Conservation (phyloP, 2,797 vertebrate species). For the Sphenodon punctatus region DNA sequence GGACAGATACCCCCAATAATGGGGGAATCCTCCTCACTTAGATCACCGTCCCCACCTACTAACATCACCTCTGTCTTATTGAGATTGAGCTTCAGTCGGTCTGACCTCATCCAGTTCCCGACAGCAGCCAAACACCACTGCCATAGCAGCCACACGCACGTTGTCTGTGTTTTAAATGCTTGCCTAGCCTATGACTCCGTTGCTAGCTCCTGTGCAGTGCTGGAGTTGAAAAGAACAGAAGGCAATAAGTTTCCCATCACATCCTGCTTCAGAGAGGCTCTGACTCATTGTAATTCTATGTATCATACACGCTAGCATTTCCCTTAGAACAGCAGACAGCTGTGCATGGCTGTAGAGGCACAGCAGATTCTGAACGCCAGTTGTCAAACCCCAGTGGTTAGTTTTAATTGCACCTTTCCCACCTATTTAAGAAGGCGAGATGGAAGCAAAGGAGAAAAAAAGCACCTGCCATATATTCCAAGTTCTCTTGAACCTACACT, state of each 20-base stretch:
- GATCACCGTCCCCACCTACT: no score
- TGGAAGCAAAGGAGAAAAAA: slow-evolving; percentile 3
- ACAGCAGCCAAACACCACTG: no score
- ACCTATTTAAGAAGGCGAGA: neutral
- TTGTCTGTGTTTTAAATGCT: neutral
- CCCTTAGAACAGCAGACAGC: slow-evolving; percentile 27
- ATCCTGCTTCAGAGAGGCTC: neutral
- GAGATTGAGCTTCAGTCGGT: no score
- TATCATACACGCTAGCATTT: neutral
- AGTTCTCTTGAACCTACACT: neutral
- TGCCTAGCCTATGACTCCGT: neutral
- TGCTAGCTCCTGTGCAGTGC: neutral
- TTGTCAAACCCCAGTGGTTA: slow-evolving; percentile 31
- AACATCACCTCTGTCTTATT: no score
- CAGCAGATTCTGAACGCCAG: slow-evolving; percentile 39
- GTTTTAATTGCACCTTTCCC: slow-evolving; percentile 47
- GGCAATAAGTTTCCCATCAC: neutral
- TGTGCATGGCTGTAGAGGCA: neutral
- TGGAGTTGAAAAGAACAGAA: neutral
- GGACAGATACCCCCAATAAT: no score
- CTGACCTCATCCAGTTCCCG: no score
- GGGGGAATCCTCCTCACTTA: no score
- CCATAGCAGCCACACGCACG: no score
- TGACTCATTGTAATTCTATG: slow-evolving; percentile 28
- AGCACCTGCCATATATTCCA: slow-evolving; percentile 4